Percentiles rank a stretch among this genome's conserved stretches.
phyloP scores from a whole-genome alignment of 1,140 invertebrate genomes.

The Euglossa dilemma region DNA sequence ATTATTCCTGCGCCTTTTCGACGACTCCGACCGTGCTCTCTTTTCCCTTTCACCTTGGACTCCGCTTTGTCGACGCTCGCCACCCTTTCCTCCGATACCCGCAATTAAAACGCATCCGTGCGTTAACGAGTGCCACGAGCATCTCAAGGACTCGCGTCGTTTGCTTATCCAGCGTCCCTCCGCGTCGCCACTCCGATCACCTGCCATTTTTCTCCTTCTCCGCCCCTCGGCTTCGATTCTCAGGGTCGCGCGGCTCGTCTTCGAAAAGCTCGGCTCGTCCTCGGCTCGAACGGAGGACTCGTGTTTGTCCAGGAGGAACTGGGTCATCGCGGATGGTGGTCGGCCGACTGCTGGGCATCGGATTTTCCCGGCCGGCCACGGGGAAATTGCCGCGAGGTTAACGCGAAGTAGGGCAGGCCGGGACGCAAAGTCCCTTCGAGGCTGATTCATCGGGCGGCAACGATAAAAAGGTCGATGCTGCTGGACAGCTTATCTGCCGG shows the following conservation, averaged over 20 bases:
- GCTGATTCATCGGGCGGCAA: background rate
- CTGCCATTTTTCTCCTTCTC: constrained; percentile 39
- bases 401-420: background rate
- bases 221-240: background rate
- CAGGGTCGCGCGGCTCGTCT: too few relatives aligned
- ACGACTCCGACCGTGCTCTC: constrained; percentile 25
- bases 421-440: background rate
- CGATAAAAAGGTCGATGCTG: background rate
- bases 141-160: constrained; percentile 26
- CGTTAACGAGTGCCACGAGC: constrained; percentile 37
- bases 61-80: background rate
- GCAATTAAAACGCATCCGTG: constrained; percentile 65
- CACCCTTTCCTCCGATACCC: constrained; percentile 20
- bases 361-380: constrained; percentile 9
- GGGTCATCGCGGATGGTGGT: background rate
- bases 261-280: too few relatives aligned
- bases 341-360: background rate
- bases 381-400: background rate
- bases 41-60: background rate
- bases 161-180: constrained; percentile 36
- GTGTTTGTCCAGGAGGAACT: background rate
- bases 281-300: too few relatives aligned
- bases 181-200: constrained; percentile 17
- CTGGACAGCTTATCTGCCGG: background rate
- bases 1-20: constrained; percentile 39